Evolutionary conservation across 2,888 invertebrate species (phyloP).

Genomic region (Acanthacorydalis orientalis): DNA sequence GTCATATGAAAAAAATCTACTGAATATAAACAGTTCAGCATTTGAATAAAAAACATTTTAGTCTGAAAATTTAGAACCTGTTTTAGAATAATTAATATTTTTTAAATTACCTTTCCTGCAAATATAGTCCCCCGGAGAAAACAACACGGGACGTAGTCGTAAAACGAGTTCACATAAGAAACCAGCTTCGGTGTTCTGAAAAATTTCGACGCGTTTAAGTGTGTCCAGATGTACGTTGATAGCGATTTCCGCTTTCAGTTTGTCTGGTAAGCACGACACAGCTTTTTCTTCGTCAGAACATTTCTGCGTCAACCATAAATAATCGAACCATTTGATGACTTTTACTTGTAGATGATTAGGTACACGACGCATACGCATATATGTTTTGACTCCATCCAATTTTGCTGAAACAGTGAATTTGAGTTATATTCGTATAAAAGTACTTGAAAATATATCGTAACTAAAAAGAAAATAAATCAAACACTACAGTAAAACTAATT

Average conservation of each 20-base stretch:
- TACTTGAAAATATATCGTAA: too few species aligned
- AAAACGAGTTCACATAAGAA: conserved; percentile 95
- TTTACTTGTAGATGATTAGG: conserved; percentile 91
- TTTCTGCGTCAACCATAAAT: conserved; percentile 96
- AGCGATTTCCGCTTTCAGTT: conserved; percentile 96
- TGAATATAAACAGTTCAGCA: too few species aligned
- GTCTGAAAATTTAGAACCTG: too few species aligned
- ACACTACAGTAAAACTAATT: too few species aligned
- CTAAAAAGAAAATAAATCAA: too few species aligned
- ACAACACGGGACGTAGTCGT: conserved; percentile 83
- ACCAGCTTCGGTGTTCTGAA: conserved; percentile 98
- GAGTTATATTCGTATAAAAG: too few species aligned
- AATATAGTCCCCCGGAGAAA: conserved; percentile 97
- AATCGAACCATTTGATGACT: conserved; percentile 99
- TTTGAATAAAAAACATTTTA: too few species aligned
- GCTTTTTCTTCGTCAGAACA: conserved; percentile 95
- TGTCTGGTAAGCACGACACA: conserved; percentile 90
- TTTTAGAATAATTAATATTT: background rate
- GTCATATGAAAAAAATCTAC: too few species aligned
- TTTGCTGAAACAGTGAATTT: conserved; percentile 57
- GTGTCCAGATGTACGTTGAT: conserved; percentile 99
- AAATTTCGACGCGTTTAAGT: conserved; percentile 92
- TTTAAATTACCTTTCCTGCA: conserved; percentile 80
- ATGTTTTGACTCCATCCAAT: conserved; percentile 95
- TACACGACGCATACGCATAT: conserved; percentile 93